Evolutionary conservation across 2,797 vertebrate species (phyloP), one percentile per base, ranked within the genome.

Genomic region (Anguilla obscura): DNA sequence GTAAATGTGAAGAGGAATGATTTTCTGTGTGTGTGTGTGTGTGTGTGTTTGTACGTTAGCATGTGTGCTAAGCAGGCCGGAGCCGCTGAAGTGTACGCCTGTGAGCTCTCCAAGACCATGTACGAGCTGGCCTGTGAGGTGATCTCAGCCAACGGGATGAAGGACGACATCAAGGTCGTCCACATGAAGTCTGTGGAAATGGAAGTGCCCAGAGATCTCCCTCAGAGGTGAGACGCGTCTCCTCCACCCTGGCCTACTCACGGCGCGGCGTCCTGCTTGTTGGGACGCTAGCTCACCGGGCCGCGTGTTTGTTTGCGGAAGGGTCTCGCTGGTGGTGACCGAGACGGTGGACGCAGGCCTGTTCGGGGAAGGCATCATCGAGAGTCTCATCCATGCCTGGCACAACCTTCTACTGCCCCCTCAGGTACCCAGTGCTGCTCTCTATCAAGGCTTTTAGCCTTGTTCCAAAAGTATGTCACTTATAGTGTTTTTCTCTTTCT

Each of bases 281-380:
- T 30, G 3, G 5, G 45, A 5, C 16, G 48, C 27, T 2, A 33
- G 45, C 9, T 86, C 4, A 79, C 66, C 7, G 3, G 52, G 24
- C 16, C 84, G 18, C 48, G 24, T 27, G 83, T 83, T 45, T 86
- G 36, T 48, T 48, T 24, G 85, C 71, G 7, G 52, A 91, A 99
- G 98, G 93, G 98, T 99, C 27, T 99, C 98, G 0, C 94, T 99
- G 94, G 98, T 99, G 93, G 97, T 99, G 94, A 99, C 99, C n/a
- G 99, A 99, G 96, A 99, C 99, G 3, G 98, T 99, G 18, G 99
- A 99, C 94, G 98, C 98, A 83, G 99, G 98, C 86, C 95, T 99
- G 90, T 99, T 99, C 95, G 99, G 99, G 90, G 99, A 99, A 93
- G 98, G 99, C 88, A 99, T 99, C 93, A 96, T 99, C 90, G 99